A percentile compares a stretch with the other conserved stretches of the same genome.
These are phyloP conservation scores for Bellardia pandia DNA, from an alignment of 2,888 invertebrate species.

Conservation along the genomic window DNA sequence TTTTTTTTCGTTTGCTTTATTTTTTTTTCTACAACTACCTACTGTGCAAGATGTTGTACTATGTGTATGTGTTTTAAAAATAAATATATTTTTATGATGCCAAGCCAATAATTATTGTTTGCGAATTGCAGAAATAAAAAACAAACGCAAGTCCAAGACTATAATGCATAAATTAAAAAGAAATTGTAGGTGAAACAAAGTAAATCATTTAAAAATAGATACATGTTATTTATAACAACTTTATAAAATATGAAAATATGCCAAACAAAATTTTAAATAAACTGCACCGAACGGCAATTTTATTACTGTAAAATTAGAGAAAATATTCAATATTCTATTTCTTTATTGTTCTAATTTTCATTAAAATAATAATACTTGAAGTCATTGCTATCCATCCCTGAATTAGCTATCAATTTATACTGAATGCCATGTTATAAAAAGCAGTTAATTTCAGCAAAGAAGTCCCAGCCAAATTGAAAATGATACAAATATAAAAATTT, in stretches of 20 bases:
- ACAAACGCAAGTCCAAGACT: conserved; percentile 33
- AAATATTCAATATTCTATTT: too few species aligned
- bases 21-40: neutral
- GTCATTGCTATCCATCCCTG: too few species aligned
- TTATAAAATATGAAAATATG: too few species aligned
- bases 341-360: too few species aligned
- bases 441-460: too few species aligned
- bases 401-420: too few species aligned
- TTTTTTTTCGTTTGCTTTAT: neutral
- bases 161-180: conserved; percentile 7
- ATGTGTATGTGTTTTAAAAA: neutral
- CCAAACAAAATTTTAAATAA: neutral
- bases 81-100: conserved; percentile 27
- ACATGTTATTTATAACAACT: neutral
- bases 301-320: neutral
- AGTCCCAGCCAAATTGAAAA: too few species aligned
- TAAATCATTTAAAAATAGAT: conserved; percentile 1
- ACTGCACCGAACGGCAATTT: neutral
- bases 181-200: conserved; percentile 27
- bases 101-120: conserved; percentile 32
- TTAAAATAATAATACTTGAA: too few species aligned
- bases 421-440: too few species aligned
- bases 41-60: neutral
- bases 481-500: too few species aligned
- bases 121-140: conserved; percentile 1